Conservation (phyloP, 2,113 vertebrate species). For the Arizona elegans region DNA sequence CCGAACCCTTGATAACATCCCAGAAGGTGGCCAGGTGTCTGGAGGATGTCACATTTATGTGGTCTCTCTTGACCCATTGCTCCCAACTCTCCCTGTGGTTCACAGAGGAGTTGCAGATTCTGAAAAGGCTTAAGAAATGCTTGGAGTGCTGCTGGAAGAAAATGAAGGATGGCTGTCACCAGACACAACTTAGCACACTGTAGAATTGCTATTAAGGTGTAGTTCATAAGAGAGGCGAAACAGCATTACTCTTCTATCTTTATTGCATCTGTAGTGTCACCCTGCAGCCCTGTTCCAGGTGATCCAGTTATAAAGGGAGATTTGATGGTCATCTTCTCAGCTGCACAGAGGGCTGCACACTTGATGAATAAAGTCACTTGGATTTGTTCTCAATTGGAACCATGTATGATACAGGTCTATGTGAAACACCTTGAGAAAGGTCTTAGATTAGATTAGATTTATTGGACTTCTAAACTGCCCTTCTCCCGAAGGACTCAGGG, state of each 20-base stretch:
- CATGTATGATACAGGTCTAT: background rate
- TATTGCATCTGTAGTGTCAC: background rate
- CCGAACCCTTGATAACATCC: background rate
- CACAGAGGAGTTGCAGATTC: background rate
- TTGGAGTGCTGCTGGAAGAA: background rate
- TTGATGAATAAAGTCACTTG: background rate
- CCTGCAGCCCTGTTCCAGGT: background rate
- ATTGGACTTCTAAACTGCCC: too few relatives aligned
- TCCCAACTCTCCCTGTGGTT: background rate
- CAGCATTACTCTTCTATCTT: background rate
- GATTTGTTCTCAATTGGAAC: background rate
- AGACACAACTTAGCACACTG: too few relatives aligned
- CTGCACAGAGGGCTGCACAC: background rate
- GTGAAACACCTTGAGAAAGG: background rate
- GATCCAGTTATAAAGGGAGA: background rate
- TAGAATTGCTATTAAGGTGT: background rate
- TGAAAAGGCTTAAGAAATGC: background rate
- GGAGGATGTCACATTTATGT: background rate
- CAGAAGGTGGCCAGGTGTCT: background rate
- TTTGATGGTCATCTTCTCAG: background rate
- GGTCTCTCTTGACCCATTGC: background rate
- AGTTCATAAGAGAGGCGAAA: background rate
- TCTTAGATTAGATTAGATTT: background rate
- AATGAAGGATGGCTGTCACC: too few relatives aligned
- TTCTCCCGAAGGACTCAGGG: too few relatives aligned